phyloP scores from a whole-genome alignment of 2,113 vertebrate genomes.

The Barnardius zonarius region DNA sequence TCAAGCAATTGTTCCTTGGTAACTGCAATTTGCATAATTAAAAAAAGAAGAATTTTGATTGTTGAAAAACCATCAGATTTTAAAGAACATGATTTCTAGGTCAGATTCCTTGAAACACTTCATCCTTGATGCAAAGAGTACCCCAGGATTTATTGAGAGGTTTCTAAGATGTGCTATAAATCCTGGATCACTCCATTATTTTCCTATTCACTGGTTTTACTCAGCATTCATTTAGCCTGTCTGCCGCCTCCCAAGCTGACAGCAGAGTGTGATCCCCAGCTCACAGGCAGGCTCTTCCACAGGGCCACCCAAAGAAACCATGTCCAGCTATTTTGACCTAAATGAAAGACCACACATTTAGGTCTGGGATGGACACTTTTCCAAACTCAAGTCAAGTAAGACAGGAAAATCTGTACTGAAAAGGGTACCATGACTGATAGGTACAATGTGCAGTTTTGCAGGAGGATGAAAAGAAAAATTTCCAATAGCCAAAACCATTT shows the following conservation, averaged over 20 bases:
- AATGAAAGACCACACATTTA: neutral
- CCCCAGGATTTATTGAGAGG: conserved; percentile 35
- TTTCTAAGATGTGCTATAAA: conserved; percentile 41
- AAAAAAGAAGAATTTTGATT: conserved; percentile 54
- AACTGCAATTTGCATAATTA: conserved; percentile 69
- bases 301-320: neutral
- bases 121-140: neutral
- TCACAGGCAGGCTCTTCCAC: neutral
- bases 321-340: neutral
- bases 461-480: neutral
- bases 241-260: neutral
- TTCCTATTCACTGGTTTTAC: conserved; percentile 55
- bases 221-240: neutral
- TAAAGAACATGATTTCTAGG: neutral
- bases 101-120: neutral
- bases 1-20: conserved; percentile 53
- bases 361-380: neutral
- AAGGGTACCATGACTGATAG: neutral
- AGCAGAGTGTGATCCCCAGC: neutral
- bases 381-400: neutral
- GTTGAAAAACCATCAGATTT: conserved; percentile 11
- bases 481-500: neutral
- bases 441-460: neutral
- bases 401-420: neutral
- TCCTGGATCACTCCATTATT: conserved; percentile 25